Evolutionary conservation across 2,888 invertebrate species (phyloP), one percentile per base, ranked within the genome.

Genomic region (Chouioia cunea): DNA sequence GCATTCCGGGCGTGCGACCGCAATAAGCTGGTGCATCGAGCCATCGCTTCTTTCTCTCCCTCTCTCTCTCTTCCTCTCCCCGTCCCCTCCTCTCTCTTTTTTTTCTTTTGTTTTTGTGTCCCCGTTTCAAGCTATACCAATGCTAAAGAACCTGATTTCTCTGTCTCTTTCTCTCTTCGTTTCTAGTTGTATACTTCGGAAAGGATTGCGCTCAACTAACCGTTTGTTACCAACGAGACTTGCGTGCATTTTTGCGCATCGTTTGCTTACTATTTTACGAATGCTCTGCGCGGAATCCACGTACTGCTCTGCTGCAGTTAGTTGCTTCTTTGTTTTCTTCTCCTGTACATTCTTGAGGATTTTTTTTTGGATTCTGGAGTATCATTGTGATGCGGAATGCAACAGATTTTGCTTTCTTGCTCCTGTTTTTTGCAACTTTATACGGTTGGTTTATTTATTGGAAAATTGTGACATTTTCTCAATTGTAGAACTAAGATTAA

Each of bases 1-100:
- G 50, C 50, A 50, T 50, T 18, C 50, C 18, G 6, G 50, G 23
- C n/a, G 20, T 36, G 23, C 8, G 57, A 43, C 50, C 50, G 50
- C 50, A 57, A 36, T 57, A 43, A 43, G 57, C 18, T 18, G 47
- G 23, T 27, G 22, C 59, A 44, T 23, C 57, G 57, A 18, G 44
- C 16, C 16, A 43, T 16, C 43, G 14, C 44, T 20, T 58, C 22
- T 16, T 59, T 70, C 53, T n/a, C 65, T 36, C 48, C 70, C 20
- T n/a, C 48, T 22, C 52, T 15, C 15, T 16, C 44, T 64, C 23
- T 20, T 50, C 36, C 12, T 36, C 12, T 36, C 56, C 23, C 3
- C 52, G n/a, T 4, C 50, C 50, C 16, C 8, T n/a, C 10, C 12
- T 16, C 12, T 16, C 50, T 50, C 4, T n/a, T n/a, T n/a, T n/a